These are phyloP conservation scores for Montipora sp. DNA, from an alignment of 64 coral and sea anemone genomes.

Conservation along the genomic window DNA sequence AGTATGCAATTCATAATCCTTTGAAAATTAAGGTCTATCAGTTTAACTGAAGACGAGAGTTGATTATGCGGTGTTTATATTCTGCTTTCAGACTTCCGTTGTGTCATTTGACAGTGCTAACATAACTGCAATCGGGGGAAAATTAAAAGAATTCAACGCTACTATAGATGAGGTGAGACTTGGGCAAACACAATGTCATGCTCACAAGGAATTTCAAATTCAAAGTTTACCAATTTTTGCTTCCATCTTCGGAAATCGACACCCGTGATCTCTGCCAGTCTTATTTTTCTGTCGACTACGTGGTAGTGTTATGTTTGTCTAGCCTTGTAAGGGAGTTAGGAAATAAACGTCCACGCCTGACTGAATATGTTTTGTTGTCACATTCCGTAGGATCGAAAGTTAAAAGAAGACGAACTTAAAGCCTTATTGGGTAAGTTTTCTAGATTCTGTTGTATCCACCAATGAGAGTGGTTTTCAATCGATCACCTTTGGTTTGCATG, in stretches of 20 bases:
- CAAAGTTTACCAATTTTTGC: no score
- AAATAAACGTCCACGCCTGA: no score
- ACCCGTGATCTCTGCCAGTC: not conserved
- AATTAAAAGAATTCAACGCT: conserved; percentile 67
- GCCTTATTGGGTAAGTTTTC: conserved; percentile 2
- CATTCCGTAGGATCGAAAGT: not conserved
- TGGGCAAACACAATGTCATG: no score
- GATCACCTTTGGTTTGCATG: no score
- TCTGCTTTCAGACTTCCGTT: conserved; percentile 5
- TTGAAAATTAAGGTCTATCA: no score
- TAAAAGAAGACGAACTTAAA: conserved; percentile 25
- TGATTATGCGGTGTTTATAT: not conserved
- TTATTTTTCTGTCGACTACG: not conserved
- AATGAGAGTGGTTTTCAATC: no score
- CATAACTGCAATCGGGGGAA: conserved; percentile 53
- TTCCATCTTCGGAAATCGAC: not conserved
- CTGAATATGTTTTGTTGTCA: not conserved
- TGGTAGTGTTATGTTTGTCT: not conserved
- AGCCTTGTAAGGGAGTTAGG: no score
- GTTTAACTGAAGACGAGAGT: no score
- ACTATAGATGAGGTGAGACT: conserved; percentile 46
- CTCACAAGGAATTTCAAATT: not conserved
- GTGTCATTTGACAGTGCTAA: conserved; percentile 77
- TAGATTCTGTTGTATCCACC: no score
- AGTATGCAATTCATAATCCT: conserved; percentile 13